These are phyloP conservation scores for Capreolus pygargus DNA, from an alignment of 2,113 vertebrate species.

Conservation along the genomic window DNA sequence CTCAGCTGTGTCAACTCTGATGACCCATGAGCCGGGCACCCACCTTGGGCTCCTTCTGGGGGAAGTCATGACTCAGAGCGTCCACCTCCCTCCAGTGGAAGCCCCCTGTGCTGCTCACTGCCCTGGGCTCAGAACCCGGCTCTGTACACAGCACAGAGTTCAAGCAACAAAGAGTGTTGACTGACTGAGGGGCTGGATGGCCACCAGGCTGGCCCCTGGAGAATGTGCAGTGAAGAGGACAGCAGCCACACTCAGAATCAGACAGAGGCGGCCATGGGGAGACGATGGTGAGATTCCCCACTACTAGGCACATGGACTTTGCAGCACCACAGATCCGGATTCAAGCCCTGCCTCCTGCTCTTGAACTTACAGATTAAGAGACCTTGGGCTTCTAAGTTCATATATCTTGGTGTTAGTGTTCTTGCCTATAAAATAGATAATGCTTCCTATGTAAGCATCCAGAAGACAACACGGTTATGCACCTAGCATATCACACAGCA, in stretches of 20 bases:
- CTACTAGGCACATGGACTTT: rapidly evolving
- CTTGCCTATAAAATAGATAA: neutral
- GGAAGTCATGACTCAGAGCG: neutral
- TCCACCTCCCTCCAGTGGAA: neutral
- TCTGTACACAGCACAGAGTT: neutral
- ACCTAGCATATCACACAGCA: neutral
- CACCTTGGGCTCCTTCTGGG: neutral
- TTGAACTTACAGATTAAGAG: neutral
- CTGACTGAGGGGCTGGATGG: neutral
- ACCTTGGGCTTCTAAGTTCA: neutral
- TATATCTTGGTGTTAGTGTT: neutral
- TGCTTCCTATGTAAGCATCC: neutral
- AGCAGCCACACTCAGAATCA: neutral
- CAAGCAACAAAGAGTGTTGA: neutral
- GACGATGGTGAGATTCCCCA: neutral
- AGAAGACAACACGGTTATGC: neutral
- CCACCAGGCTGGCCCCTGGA: neutral
- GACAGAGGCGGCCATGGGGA: neutral
- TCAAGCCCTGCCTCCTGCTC: neutral
- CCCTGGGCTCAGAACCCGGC: neutral
- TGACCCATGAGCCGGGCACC: neutral
- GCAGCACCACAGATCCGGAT: neutral
- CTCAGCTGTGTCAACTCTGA: constrained; percentile 5
- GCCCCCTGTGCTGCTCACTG: constrained; percentile 15
- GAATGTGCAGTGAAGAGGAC: neutral